Conservation (phyloP, 2,113 vertebrate species). For the Danionella cerebrum region DNA sequence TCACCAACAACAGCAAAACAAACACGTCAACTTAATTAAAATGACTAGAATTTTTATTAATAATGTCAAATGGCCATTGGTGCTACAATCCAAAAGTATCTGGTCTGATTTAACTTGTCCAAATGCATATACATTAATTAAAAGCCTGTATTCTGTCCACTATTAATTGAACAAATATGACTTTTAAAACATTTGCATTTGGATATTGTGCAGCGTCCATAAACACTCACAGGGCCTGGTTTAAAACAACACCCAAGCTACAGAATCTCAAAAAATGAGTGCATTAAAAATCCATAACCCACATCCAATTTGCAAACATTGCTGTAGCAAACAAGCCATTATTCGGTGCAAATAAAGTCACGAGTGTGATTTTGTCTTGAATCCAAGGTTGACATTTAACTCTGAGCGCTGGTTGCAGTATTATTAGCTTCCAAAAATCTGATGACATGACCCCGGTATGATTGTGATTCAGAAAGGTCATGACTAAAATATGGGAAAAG, state of each 20-base stretch:
- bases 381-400: background rate
- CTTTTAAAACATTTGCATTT: too few relatives aligned
- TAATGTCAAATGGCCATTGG: too few relatives aligned
- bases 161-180: too few relatives aligned
- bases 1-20: too few relatives aligned
- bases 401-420: background rate
- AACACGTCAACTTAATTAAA: too few relatives aligned
- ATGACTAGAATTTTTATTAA: too few relatives aligned
- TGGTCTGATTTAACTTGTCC: too few relatives aligned
- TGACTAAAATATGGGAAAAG: slow-evolving; percentile 27
- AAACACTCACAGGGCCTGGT: too few relatives aligned
- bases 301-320: background rate
- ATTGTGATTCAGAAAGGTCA: slow-evolving; percentile 44
- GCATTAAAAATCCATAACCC: background rate
- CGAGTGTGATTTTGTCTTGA: background rate
- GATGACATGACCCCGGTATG: slow-evolving; percentile 36
- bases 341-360: background rate
- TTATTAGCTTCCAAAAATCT: slow-evolving; percentile 30
- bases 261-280: background rate
- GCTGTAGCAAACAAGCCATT: background rate
- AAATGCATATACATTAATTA: too few relatives aligned
- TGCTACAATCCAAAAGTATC: too few relatives aligned
- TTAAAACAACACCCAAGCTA: background rate
- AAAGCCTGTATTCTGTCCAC: too few relatives aligned
- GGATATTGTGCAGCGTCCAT: too few relatives aligned